Evolutionary conservation across 2,888 invertebrate species (phyloP).

Genomic region (Omphaloscelis lunosa): DNA sequence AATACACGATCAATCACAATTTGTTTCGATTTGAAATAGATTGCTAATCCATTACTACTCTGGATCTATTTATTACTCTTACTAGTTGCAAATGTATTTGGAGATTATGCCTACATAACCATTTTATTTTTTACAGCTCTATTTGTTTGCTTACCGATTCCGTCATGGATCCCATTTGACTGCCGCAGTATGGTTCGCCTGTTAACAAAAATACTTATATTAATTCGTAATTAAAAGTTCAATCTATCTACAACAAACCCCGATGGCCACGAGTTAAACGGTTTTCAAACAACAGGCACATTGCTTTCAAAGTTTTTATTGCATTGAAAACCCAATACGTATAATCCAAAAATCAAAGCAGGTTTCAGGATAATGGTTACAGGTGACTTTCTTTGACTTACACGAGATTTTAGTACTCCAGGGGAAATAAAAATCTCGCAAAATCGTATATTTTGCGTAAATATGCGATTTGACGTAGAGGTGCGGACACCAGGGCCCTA

Average conservation of each 20-base stretch:
- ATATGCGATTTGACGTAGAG: not conserved
- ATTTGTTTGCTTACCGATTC: constrained; percentile 75
- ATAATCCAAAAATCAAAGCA: not conserved
- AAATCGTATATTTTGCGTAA: no score
- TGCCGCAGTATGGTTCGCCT: constrained; percentile 77
- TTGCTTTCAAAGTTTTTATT: not conserved
- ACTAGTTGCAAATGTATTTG: not conserved
- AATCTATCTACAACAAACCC: not conserved
- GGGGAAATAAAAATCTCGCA: no score
- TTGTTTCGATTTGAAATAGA: no score
- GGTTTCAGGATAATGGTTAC: not conserved
- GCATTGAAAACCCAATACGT: not conserved
- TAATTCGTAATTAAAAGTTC: not conserved
- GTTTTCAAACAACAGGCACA: not conserved
- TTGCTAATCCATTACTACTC: no score
- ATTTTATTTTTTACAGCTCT: not conserved
- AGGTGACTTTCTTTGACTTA: not conserved
- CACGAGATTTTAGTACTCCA: no score
- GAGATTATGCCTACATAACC: no score
- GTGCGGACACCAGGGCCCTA: not conserved
- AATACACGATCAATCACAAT: no score
- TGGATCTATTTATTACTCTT: not conserved
- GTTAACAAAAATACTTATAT: constrained; percentile 48
- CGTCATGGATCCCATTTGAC: constrained; percentile 77
- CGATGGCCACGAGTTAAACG: not conserved